Conservation (phyloP, 2,888 invertebrate genomes). For the Drosophila borealis region DNA sequence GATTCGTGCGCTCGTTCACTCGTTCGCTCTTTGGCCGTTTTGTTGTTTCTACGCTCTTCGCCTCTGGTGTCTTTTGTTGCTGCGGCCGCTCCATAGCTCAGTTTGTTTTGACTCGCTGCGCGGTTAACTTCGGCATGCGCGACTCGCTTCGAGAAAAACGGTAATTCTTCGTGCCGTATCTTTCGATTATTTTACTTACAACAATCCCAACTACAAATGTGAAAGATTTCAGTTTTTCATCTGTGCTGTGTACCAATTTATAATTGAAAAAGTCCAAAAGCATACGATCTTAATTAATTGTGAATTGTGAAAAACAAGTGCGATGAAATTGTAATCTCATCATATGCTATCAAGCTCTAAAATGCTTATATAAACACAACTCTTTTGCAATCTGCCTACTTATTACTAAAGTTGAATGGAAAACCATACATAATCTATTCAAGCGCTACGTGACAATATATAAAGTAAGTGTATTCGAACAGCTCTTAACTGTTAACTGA, state of each 20-base stretch:
- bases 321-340: constrained; percentile 23
- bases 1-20: constrained; percentile 25
- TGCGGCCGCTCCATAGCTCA: constrained; percentile 37
- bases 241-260: constrained; percentile 13
- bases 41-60: constrained; percentile 58
- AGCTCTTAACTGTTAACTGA: constrained; percentile 41
- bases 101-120: constrained; percentile 67
- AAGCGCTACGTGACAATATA: constrained; percentile 64
- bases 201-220: constrained; percentile 20
- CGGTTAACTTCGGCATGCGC: constrained; percentile 63
- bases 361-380: constrained; percentile 36
- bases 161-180: constrained; percentile 28
- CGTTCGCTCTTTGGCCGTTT: constrained; percentile 49
- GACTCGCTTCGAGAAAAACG: constrained; percentile 23
- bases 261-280: constrained; percentile 5
- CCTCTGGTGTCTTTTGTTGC: constrained; percentile 30
- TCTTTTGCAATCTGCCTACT: constrained; percentile 39
- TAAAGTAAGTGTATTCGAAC: constrained; percentile 55
- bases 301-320: constrained; percentile 28
- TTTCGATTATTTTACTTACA: constrained; percentile 34
- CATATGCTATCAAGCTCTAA: constrained; percentile 41
- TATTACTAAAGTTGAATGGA: constrained; percentile 54
- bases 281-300: constrained; percentile 24
- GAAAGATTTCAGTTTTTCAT: constrained; percentile 26
- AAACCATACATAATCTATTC: constrained; percentile 52